These are phyloP conservation scores for Cercocebus atys DNA, from an alignment of 2,113 vertebrate species.

Conservation along the genomic window DNA sequence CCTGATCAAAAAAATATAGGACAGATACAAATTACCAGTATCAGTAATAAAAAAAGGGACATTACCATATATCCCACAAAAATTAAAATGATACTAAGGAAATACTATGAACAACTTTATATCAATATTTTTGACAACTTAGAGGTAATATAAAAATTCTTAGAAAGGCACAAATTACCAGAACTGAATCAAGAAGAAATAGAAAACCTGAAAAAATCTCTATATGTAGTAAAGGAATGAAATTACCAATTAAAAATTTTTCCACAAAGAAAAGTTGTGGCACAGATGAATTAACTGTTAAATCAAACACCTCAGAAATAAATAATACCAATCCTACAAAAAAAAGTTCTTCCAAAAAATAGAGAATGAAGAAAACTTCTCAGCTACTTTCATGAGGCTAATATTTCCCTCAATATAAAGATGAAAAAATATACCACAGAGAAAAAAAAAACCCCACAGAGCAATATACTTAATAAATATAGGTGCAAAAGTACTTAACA, in stretches of 20 bases:
- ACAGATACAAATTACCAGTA: background rate
- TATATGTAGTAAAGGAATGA: background rate
- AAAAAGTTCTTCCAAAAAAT: background rate
- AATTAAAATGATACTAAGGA: background rate
- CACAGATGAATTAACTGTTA: background rate
- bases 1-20: background rate
- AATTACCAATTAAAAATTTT: background rate
- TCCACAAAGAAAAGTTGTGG: background rate
- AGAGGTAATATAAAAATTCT: background rate
- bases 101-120: background rate
- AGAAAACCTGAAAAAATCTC: background rate
- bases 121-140: background rate
- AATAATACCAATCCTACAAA: background rate
- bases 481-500: background rate
- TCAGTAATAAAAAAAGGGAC: background rate
- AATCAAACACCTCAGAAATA: background rate
- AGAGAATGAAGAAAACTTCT: background rate
- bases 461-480: background rate
- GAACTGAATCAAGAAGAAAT: background rate
- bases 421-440: background rate
- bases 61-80: background rate
- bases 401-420: background rate
- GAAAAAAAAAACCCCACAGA: background rate
- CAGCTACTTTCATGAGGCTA: background rate
- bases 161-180: background rate